Percentiles rank a stretch among this genome's conserved stretches.
phyloP scores from a whole-genome alignment of 2,888 invertebrate species.

The Mycalesis mineus region DNA sequence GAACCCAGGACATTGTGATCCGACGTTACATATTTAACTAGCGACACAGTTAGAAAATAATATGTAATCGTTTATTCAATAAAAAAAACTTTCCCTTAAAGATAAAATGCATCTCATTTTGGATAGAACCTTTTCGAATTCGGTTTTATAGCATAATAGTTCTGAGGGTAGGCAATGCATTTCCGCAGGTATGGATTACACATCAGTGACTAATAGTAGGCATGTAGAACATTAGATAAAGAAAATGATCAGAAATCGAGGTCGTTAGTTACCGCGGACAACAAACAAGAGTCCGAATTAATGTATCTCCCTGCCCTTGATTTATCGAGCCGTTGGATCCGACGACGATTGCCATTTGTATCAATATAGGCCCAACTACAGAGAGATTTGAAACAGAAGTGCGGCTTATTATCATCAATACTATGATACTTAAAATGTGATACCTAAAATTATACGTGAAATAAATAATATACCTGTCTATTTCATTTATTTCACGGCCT shows the following conservation, averaged over 20 bases:
- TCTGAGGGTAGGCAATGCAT: neutral
- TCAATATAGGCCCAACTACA: conserved; percentile 52
- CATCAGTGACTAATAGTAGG: no score
- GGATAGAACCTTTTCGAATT: no score
- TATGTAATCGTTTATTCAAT: no score
- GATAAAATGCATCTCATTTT: no score
- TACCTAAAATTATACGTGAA: no score
- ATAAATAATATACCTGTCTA: no score
- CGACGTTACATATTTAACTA: no score
- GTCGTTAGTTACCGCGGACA: conserved; percentile 42
- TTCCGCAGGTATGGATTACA: neutral
- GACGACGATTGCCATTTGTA: conserved; percentile 62
- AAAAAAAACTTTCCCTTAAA: no score
- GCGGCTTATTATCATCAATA: neutral
- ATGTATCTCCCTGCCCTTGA: conserved; percentile 47
- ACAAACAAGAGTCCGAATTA: conserved; percentile 41
- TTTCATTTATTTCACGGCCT: no score
- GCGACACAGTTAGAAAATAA: no score
- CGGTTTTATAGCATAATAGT: neutral
- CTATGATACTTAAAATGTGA: no score
- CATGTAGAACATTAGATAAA: conserved; percentile 36
- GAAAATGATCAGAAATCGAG: conserved; percentile 39
- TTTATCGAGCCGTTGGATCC: conserved; percentile 59
- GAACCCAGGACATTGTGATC: no score
- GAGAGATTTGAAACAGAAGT: neutral